Evolutionary conservation across 2,113 vertebrate species (phyloP).

Genomic region (Ophthalmolycus amberensis): DNA sequence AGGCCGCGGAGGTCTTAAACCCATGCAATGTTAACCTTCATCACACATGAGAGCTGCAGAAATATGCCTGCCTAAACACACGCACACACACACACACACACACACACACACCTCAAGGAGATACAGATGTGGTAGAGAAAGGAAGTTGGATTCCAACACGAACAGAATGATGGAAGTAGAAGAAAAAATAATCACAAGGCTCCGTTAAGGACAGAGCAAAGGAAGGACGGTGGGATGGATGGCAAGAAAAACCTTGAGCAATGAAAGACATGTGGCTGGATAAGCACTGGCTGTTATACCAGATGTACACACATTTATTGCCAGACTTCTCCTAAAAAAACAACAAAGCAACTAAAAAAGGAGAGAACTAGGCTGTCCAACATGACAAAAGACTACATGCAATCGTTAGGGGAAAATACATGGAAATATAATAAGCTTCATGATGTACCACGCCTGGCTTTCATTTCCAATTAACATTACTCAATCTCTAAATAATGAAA

Average conservation of each 20-base stretch:
- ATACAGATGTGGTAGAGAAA: neutral
- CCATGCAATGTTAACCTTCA: slow-evolving; percentile 4
- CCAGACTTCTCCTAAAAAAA: neutral
- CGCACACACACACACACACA: neutral
- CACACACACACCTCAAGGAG: neutral
- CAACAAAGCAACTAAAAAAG: neutral
- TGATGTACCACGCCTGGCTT: neutral
- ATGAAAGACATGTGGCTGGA: neutral
- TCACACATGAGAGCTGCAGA: neutral
- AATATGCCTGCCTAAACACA: slow-evolving; percentile 4
- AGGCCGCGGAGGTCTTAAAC: neutral
- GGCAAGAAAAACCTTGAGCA: neutral
- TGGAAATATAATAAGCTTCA: neutral
- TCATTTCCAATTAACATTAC: neutral
- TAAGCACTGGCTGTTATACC: neutral
- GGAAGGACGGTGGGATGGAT: neutral
- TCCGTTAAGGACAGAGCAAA: slow-evolving; percentile 8
- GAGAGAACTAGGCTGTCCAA: neutral
- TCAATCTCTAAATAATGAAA: neutral
- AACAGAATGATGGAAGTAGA: neutral
- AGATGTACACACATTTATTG: neutral
- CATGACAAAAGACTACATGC: neutral
- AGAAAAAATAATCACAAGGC: neutral
- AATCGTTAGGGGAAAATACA: neutral
- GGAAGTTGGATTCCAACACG: neutral